Conservation (phyloP, 2,888 invertebrate genomes). For the Ligdia adustata region DNA sequence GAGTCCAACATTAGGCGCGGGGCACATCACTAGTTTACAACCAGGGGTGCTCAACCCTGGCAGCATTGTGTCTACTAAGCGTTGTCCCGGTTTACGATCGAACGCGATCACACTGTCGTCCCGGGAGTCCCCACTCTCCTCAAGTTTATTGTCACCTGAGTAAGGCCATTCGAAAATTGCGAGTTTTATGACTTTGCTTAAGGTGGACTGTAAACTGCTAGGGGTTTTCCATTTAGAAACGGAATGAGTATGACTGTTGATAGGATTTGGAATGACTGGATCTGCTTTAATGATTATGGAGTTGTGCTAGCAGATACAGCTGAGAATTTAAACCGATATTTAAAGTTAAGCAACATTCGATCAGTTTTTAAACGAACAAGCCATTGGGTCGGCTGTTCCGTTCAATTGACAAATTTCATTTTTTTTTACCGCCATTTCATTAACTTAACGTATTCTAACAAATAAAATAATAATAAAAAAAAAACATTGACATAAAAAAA, state of each 20-base stretch:
- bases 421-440: too few relatives aligned
- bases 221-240: conserved; percentile 6
- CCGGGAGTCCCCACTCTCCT: conserved; percentile 45
- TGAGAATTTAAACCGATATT: too few relatives aligned
- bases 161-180: conserved; percentile 66
- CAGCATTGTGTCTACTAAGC: conserved; percentile 49
- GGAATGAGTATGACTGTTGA: not conserved
- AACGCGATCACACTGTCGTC: conserved; percentile 53
- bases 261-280: too few relatives aligned
- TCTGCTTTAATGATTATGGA: too few relatives aligned
- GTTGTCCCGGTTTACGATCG: conserved; percentile 70
- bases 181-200: conserved; percentile 42
- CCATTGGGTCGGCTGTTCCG: too few relatives aligned
- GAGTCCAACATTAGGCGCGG: not conserved
- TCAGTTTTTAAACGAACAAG: too few relatives aligned
- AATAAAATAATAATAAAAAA: too few relatives aligned
- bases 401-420: too few relatives aligned
- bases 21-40: not conserved
- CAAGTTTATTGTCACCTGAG: conserved; percentile 76
- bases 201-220: conserved; percentile 29
- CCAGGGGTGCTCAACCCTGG: not conserved
- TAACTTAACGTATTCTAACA: too few relatives aligned
- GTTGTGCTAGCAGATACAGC: too few relatives aligned
- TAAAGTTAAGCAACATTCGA: too few relatives aligned
- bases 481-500: too few relatives aligned